Percentiles rank a stretch among this genome's conserved stretches.
Evolutionary conservation across 2,888 invertebrate species (phyloP).

Genomic region (Drosophila cyrtoloma): DNA sequence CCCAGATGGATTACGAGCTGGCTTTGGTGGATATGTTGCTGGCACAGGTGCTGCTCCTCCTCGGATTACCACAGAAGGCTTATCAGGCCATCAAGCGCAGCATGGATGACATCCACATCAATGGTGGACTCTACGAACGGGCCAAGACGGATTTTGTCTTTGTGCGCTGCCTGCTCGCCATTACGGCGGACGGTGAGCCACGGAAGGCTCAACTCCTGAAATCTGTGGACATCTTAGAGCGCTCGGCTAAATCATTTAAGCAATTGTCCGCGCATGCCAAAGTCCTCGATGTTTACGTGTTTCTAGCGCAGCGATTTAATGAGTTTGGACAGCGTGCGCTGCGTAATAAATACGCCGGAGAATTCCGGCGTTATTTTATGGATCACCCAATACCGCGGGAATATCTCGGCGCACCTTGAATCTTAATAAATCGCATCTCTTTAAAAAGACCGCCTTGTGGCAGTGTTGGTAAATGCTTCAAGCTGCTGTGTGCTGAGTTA

Average conservation of each 20-base stretch:
- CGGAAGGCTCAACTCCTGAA: slow-evolving; percentile 71
- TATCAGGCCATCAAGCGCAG: slow-evolving; percentile 89
- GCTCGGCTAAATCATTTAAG: slow-evolving; percentile 89
- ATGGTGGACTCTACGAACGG: slow-evolving; percentile 93
- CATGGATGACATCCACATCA: slow-evolving; percentile 90
- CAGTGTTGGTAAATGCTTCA: slow-evolving; percentile 60
- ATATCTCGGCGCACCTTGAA: slow-evolving; percentile 81
- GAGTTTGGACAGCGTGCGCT: slow-evolving; percentile 90
- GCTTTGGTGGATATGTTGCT: slow-evolving; percentile 92
- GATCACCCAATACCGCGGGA: slow-evolving; percentile 87
- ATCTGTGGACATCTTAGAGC: slow-evolving; percentile 87
- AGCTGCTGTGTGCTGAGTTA: not conserved
- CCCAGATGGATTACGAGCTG: slow-evolving; percentile 91
- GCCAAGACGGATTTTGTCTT: slow-evolving; percentile 91
- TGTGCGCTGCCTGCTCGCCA: slow-evolving; percentile 91
- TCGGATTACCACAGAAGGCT: slow-evolving; percentile 92
- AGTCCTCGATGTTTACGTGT: slow-evolving; percentile 88
- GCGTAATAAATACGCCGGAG: slow-evolving; percentile 92
- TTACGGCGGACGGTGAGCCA: slow-evolving; percentile 83
- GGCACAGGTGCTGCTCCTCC: slow-evolving; percentile 90
- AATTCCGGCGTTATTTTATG: slow-evolving; percentile 91
- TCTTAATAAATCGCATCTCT: slow-evolving; percentile 63
- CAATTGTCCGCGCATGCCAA: slow-evolving; percentile 92
- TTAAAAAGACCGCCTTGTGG: slow-evolving; percentile 28
- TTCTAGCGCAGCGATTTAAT: slow-evolving; percentile 90